Conservation (phyloP, 92 coral and sea anemone species). For the Anthopleura xanthogrammica region DNA sequence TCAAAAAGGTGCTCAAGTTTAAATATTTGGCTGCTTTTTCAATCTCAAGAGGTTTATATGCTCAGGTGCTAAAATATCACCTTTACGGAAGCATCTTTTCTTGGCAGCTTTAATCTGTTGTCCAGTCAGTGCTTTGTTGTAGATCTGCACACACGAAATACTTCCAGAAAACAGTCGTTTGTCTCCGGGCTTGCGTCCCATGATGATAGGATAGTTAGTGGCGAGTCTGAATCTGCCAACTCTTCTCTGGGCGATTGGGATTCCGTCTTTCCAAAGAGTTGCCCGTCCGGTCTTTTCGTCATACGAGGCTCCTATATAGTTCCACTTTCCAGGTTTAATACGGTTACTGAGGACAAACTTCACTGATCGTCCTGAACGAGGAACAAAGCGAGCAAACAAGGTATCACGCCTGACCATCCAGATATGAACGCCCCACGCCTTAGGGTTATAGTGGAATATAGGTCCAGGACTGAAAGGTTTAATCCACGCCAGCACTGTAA, state of each 20-base stretch:
- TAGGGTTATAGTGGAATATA: constrained; percentile 67
- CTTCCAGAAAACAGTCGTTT: constrained; percentile 65
- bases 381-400: constrained; percentile 68
- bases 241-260: constrained; percentile 53
- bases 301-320: constrained; percentile 65
- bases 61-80: constrained; percentile 16
- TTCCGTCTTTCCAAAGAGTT: constrained; percentile 61
- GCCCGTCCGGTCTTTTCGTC: constrained; percentile 58
- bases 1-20: too few species aligned
- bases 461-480: constrained; percentile 73
- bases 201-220: constrained; percentile 66
- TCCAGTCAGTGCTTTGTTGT: constrained; percentile 63
- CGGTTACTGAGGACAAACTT: constrained; percentile 44
- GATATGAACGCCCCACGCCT: constrained; percentile 54
- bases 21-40: too few species aligned
- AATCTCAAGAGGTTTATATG: too few species aligned
- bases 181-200: constrained; percentile 78
- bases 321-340: constrained; percentile 58
- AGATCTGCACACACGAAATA: constrained; percentile 67
- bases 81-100: constrained; percentile 68
- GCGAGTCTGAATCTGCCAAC: constrained; percentile 69
- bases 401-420: constrained; percentile 63
- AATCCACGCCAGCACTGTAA: constrained; percentile 70
- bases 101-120: constrained; percentile 59
- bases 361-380: constrained; percentile 48